These are phyloP conservation scores for Agrochola litura DNA, from an alignment of 2,888 invertebrate genomes.

Conservation along the genomic window DNA sequence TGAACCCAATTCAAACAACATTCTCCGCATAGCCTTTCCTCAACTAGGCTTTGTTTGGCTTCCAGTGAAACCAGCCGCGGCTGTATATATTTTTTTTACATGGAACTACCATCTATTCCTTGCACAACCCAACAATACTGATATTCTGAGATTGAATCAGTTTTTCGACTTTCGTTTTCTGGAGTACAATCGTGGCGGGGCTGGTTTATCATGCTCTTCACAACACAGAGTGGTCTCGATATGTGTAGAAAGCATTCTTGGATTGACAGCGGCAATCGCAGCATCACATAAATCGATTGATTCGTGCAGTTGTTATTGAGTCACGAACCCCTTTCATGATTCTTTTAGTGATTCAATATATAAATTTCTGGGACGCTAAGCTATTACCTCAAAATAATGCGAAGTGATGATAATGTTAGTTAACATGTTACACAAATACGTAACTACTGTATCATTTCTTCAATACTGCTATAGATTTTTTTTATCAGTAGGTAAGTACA, in stretches of 20 bases:
- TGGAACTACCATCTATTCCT: not conserved
- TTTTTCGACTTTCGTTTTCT: not conserved
- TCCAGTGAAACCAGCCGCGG: not conserved
- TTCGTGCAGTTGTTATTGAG: conserved; percentile 13
- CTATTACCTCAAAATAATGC: not conserved
- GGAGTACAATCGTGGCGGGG: not conserved
- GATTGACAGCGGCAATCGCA: not conserved
- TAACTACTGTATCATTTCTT: not conserved
- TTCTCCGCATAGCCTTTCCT: not conserved
- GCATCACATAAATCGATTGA: not conserved
- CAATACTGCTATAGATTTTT: not conserved
- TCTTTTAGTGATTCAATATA: not conserved
- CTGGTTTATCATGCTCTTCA: not conserved
- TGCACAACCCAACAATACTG: not conserved
- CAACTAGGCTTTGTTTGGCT: not conserved
- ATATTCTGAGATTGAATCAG: conserved; percentile 1
- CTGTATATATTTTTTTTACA: not conserved
- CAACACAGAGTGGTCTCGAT: not conserved
- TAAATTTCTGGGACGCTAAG: not conserved
- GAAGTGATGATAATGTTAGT: not conserved
- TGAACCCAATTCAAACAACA: not conserved
- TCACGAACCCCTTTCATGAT: conserved; percentile 4
- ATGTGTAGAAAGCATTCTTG: conserved; percentile 1
- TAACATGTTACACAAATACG: not conserved
- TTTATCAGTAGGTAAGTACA: not conserved